These are phyloP conservation scores for Orchestia grillus DNA, from an alignment of 1,140 invertebrate species.

Conservation along the genomic window DNA sequence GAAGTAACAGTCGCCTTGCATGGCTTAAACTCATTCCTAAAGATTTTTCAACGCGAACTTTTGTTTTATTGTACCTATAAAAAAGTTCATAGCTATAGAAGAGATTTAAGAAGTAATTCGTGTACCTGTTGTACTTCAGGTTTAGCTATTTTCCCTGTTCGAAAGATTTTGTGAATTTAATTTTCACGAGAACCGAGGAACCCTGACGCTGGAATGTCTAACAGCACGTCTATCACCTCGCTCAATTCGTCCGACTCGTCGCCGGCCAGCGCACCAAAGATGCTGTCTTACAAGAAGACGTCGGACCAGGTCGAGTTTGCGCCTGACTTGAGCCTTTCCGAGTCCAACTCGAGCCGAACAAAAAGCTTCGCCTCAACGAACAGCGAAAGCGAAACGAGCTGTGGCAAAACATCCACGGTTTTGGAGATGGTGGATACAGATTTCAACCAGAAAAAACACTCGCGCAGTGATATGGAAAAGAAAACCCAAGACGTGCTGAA, in stretches of 20 bases:
- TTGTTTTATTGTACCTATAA: not conserved
- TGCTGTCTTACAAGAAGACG: constrained; percentile 15
- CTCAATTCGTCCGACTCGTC: not conserved
- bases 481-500: not conserved
- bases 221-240: constrained; percentile 3
- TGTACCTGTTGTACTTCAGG: not conserved
- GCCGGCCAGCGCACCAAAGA: not conserved
- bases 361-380: not conserved
- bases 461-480: not conserved
- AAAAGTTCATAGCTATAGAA: not conserved
- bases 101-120: not conserved
- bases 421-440: not conserved
- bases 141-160: not conserved
- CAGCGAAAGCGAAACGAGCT: not conserved
- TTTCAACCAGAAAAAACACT: not conserved
- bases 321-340: not conserved
- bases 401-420: not conserved
- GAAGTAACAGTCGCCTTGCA: not conserved
- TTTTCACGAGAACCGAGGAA: not conserved
- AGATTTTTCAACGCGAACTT: not conserved
- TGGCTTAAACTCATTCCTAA: not conserved
- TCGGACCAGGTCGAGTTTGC: not conserved
- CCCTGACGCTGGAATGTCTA: not conserved
- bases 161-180: not conserved
- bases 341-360: not conserved